Percentiles rank a stretch among this genome's conserved stretches.
Conservation (phyloP, 2,113 vertebrate species). For the Trogon melanurus region DNA sequence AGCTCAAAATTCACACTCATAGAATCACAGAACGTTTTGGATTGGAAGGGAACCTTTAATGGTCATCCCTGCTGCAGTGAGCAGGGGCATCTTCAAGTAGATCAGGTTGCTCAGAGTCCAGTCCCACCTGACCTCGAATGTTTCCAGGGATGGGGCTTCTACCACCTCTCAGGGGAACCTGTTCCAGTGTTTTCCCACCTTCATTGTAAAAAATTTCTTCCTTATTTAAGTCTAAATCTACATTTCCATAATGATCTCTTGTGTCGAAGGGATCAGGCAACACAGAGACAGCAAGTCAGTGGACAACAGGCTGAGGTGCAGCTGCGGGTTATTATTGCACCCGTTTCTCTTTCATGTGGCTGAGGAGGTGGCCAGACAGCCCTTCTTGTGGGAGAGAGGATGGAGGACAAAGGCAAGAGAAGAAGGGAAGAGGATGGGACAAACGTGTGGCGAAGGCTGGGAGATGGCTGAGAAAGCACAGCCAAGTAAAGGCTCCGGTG, state of each 20-base stretch:
- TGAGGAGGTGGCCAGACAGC: neutral
- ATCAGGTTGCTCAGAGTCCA: too few relatives aligned
- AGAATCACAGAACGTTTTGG: too few relatives aligned
- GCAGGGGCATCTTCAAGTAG: too few relatives aligned
- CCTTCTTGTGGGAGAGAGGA: neutral
- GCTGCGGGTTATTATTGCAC: neutral
- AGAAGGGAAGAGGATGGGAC: neutral
- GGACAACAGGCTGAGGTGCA: neutral
- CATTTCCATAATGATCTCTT: neutral
- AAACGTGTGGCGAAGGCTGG: rapidly evolving
- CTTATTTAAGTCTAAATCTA: too few relatives aligned
- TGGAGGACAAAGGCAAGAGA: neutral
- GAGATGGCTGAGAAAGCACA: neutral
- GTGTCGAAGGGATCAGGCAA: neutral
- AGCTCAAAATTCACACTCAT: neutral
- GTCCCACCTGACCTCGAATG: too few relatives aligned
- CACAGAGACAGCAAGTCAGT: neutral
- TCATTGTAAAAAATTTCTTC: too few relatives aligned
- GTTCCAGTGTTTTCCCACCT: too few relatives aligned
- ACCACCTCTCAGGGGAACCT: too few relatives aligned
- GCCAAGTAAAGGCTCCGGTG: rapidly evolving
- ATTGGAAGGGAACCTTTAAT: too few relatives aligned
- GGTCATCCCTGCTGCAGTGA: too few relatives aligned
- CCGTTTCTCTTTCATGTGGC: neutral
- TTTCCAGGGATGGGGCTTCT: too few relatives aligned